Conservation (phyloP, 2,797 vertebrate genomes). For the Sebastes steindachneri region DNA sequence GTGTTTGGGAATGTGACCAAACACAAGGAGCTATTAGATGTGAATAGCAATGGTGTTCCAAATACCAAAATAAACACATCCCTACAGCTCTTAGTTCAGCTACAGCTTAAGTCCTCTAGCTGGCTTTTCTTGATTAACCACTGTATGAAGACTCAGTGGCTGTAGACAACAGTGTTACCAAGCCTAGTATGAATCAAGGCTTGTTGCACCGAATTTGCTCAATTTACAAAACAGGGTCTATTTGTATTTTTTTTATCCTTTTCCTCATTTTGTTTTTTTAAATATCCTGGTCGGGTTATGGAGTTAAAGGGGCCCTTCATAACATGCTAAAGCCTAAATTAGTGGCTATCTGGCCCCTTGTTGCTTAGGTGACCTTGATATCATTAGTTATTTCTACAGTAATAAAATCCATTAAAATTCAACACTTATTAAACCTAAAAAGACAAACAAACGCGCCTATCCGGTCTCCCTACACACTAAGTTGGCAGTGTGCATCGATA, state of each 20-base stretch:
- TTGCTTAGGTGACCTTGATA: constrained; percentile 1
- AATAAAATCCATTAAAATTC: constrained; percentile 69
- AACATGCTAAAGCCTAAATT: constrained; percentile 38
- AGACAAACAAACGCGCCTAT: background rate
- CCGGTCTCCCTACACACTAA: background rate
- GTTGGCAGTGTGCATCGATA: background rate
- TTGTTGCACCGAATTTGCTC: background rate
- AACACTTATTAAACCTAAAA: constrained; percentile 45
- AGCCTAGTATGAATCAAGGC: background rate
- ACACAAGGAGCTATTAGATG: background rate
- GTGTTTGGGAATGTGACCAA: constrained; percentile 9
- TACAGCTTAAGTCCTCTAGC: background rate
- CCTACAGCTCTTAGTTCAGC: background rate
- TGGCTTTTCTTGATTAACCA: constrained; percentile 5
- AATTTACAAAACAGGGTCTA: background rate
- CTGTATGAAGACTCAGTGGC: background rate
- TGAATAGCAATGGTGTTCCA: background rate
- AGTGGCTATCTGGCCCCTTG: constrained; percentile 18
- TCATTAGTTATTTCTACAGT: constrained; percentile 26
- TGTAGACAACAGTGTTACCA: background rate
- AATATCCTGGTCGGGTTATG: background rate
- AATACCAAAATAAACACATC: background rate
- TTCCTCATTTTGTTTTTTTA: background rate
- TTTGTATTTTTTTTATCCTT: background rate
- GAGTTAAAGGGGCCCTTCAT: constrained; percentile 19